Percentiles rank a stretch among this genome's conserved stretches.
phyloP scores from a whole-genome alignment of 2,113 vertebrate species.

The Elephantulus edwardii region DNA sequence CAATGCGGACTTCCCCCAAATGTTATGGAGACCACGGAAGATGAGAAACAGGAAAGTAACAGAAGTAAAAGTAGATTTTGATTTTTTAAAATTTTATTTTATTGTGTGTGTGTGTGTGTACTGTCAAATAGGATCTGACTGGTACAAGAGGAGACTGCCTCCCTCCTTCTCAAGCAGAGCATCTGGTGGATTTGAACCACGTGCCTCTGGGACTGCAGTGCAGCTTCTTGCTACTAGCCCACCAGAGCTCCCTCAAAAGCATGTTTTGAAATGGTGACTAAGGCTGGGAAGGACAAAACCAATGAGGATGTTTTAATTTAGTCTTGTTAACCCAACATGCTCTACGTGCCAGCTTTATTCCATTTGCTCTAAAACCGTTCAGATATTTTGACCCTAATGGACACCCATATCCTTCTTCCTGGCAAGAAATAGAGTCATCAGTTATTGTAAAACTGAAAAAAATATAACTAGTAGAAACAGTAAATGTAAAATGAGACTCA shows the following conservation, averaged over 20 bases:
- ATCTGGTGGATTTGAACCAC: too few species aligned
- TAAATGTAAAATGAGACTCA: not conserved
- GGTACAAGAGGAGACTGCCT: too few species aligned
- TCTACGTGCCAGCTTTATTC: not conserved
- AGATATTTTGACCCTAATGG: not conserved
- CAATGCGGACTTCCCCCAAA: not conserved
- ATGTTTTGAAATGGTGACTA: not conserved
- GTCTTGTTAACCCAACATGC: not conserved
- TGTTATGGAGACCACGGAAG: not conserved
- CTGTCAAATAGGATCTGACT: too few species aligned
- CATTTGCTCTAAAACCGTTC: not conserved
- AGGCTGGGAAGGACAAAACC: not conserved
- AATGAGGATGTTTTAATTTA: not conserved
- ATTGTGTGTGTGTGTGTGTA: too few species aligned
- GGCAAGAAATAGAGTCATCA: not conserved
- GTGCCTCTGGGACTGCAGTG: too few species aligned
- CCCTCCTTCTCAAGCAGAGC: too few species aligned
- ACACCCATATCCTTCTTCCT: not conserved
- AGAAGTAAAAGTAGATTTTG: not conserved
- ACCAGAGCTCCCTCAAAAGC: too few species aligned
- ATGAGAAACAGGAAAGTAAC: not conserved
- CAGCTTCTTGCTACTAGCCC: too few species aligned
- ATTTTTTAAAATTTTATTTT: too few species aligned
- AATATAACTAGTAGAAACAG: not conserved
- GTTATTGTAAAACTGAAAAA: not conserved